Percentiles rank a stretch among this genome's conserved stretches.
phyloP scores from a whole-genome alignment of 2,888 invertebrate genomes.

The Dynastes hyllus region DNA sequence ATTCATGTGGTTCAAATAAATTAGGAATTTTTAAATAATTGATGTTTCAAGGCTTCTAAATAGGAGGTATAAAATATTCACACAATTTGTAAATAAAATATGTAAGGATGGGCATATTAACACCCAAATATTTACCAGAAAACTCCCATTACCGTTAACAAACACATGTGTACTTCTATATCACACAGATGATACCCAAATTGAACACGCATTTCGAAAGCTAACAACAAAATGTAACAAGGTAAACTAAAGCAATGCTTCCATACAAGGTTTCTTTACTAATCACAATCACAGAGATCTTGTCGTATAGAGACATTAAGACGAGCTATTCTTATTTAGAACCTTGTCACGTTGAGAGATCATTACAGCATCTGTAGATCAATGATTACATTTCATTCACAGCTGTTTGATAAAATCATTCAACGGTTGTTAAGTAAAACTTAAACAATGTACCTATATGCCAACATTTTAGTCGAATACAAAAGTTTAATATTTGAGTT shows the following conservation, averaged over 20 bases:
- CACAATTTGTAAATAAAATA: too few species aligned
- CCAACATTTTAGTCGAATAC: too few species aligned
- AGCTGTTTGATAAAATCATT: neutral
- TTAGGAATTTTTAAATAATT: conserved; percentile 20
- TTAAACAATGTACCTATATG: too few species aligned
- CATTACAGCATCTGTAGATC: neutral
- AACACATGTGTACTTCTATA: too few species aligned
- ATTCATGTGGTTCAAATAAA: neutral
- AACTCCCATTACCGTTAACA: neutral
- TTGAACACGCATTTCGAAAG: too few species aligned
- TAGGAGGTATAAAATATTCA: neutral
- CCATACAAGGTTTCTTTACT: neutral
- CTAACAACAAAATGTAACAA: neutral
- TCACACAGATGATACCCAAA: too few species aligned
- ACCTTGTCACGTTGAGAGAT: too few species aligned
- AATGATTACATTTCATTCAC: conserved; percentile 1
- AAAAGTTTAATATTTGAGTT: too few species aligned
- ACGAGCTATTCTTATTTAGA: too few species aligned
- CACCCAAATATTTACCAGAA: too few species aligned
- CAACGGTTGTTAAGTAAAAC: neutral
- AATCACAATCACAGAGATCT: neutral
- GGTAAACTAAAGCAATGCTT: neutral
- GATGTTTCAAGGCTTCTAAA: conserved; percentile 6
- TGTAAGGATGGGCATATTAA: too few species aligned
- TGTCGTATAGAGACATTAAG: too few species aligned